Percentiles rank a stretch among this genome's conserved stretches.
Evolutionary conservation across 2,888 invertebrate genomes (phyloP).

Genomic region (Synergus itoensis): DNA sequence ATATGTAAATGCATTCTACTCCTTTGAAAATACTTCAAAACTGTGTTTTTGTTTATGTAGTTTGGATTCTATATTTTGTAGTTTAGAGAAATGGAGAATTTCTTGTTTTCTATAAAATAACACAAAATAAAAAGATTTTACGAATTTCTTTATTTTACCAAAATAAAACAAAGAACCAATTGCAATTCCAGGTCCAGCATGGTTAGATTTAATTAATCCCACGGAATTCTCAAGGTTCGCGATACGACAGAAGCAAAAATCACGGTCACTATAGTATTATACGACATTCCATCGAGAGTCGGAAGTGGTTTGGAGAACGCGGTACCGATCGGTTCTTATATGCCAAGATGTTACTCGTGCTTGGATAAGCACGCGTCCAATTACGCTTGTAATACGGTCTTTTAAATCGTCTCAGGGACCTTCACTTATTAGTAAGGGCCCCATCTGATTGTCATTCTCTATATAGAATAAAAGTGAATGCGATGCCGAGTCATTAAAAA

Average conservation of each 20-base stretch:
- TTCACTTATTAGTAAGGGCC: not conserved
- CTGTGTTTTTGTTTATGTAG: too few relatives aligned
- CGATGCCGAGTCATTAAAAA: not conserved
- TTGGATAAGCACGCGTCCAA: not conserved
- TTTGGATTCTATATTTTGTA: too few relatives aligned
- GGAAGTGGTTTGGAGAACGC: not conserved
- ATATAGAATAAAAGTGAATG: not conserved
- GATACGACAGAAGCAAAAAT: not conserved
- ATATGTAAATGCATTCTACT: too few relatives aligned
- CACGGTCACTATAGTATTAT: not conserved
- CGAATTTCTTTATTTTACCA: too few relatives aligned
- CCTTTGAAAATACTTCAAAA: too few relatives aligned
- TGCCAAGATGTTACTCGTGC: not conserved
- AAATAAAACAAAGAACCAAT: too few relatives aligned
- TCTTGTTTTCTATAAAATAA: too few relatives aligned
- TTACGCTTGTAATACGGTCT: not conserved
- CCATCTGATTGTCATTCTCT: not conserved
- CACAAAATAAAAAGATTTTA: too few relatives aligned
- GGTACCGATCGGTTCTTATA: constrained; percentile 6
- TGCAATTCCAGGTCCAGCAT: too few relatives aligned
- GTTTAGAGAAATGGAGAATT: too few relatives aligned
- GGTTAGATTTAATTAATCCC: not conserved
- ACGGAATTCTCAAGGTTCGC: constrained; percentile 2
- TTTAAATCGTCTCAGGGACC: not conserved
- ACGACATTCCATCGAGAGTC: constrained; percentile 1